Conservation (phyloP, 2,113 vertebrate species). For the Vanacampus margaritifer region DNA sequence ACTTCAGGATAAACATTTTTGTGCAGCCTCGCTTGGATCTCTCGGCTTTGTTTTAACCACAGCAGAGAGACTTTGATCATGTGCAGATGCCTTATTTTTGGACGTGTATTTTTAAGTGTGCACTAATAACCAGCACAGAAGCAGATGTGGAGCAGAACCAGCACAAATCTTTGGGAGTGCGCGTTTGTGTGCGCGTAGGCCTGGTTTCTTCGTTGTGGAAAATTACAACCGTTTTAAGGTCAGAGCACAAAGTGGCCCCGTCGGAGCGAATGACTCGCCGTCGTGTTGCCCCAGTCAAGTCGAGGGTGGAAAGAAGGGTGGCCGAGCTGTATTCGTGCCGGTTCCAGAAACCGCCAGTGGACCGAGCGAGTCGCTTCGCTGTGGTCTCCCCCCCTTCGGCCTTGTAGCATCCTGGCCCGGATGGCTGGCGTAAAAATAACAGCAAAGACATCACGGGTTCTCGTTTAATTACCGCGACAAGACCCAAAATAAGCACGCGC, state of each 20-base stretch:
- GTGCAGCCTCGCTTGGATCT: conserved; percentile 38
- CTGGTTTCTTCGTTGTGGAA: conserved; percentile 21
- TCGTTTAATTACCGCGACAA: conserved; percentile 49
- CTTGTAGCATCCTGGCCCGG: conserved; percentile 54
- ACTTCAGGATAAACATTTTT: conserved; percentile 38
- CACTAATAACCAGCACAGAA: conserved; percentile 46
- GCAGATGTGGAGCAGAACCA: conserved; percentile 27
- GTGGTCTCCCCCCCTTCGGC: conserved; percentile 41
- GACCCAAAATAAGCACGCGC: conserved; percentile 57
- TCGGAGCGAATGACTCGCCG: conserved; percentile 17
- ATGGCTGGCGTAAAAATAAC: conserved; percentile 60
- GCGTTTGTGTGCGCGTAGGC: conserved; percentile 11
- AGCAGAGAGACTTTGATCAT: conserved; percentile 56
- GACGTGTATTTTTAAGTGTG: conserved; percentile 45
- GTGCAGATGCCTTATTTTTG: conserved; percentile 54
- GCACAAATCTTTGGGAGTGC: conserved; percentile 8
- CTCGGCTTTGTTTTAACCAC: conserved; percentile 53
- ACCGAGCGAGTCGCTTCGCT: conserved; percentile 55
- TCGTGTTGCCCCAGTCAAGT: conserved; percentile 41
- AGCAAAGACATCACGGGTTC: conserved; percentile 54
- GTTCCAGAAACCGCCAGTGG: conserved; percentile 55
- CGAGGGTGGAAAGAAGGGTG: conserved; percentile 34
- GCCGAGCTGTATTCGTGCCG: conserved; percentile 28
- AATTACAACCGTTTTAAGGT: conserved; percentile 19
- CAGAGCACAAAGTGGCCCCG: conserved; percentile 16